Percentiles rank a stretch among this genome's conserved stretches.
Conservation (phyloP, 1,140 invertebrate species). For the Psilanteris sp. region DNA sequence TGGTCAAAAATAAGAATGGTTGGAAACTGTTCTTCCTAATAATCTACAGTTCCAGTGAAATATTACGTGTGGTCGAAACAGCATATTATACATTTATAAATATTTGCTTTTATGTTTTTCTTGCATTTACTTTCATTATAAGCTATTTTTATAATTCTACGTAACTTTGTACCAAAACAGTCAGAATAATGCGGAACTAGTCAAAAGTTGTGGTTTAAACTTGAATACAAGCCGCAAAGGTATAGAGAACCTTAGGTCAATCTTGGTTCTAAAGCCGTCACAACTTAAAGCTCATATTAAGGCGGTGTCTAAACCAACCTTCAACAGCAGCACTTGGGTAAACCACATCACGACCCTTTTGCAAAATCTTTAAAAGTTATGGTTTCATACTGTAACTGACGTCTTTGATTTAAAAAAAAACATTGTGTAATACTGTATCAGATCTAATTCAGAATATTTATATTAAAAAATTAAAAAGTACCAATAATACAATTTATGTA, state of each 20-base stretch:
- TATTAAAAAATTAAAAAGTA: too few relatives aligned
- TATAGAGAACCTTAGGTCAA: slow-evolving; percentile 28
- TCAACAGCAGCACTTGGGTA: slow-evolving; percentile 17
- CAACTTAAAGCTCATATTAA: slow-evolving; percentile 43
- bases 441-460: too few relatives aligned
- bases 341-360: slow-evolving; percentile 37
- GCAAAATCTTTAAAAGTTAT: slow-evolving; percentile 28
- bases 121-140: slow-evolving; percentile 4
- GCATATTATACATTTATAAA: too few relatives aligned
- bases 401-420: slow-evolving; percentile 14
- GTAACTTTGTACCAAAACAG: slow-evolving; percentile 9
- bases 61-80: too few relatives aligned
- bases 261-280: slow-evolving; percentile 41
- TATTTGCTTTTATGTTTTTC: too few relatives aligned
- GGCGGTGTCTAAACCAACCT: slow-evolving; percentile 35
- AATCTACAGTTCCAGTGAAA: too few relatives aligned
- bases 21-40: too few relatives aligned
- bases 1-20: too few relatives aligned
- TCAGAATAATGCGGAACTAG: slow-evolving; percentile 38
- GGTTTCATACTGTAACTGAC: slow-evolving; percentile 32
- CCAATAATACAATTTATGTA: too few relatives aligned
- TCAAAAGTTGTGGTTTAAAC: slow-evolving; percentile 27
- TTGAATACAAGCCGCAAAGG: slow-evolving; percentile 27
- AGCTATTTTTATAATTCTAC: background rate
- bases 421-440: slow-evolving; percentile 7